Base-by-base conservation (phyloP, 1,140 invertebrate genomes). In the Drosophila hydei region DNA sequence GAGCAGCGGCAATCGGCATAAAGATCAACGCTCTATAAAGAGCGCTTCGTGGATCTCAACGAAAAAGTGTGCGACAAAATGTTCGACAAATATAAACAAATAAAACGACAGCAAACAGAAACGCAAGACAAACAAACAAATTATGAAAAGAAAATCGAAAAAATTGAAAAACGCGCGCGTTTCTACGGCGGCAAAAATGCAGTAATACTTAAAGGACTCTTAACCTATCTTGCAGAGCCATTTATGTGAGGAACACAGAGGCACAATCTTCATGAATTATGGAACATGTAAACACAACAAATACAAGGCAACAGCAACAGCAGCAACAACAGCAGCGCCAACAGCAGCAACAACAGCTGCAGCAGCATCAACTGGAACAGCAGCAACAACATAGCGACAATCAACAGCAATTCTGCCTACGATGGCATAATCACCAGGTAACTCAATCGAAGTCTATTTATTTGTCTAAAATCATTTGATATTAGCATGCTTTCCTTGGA, bases 341-440 rank as follows among this genome's bases (percentile, higher is more conserved):
- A 1, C 38, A 72, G 30, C 68, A 72, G 6, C 75, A 68, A 33
- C 79, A 84, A 12, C 81, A 88, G 42, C 54, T 71, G 52, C 84
- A 84, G 33, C 79, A 90, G 18, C 73, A 79, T 60, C 89, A 90
- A 47, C 52, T 76, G 51, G 79, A 91, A 48, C 77, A 90, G 54
- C 88, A 90, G 58, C 84, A 83, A 56, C 89, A 83, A 63, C 77
- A 89, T 36, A 84, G 74, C 76, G 89, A 91, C 33, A 77, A 84
- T 68, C 93, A 95, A 81, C 94, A 95, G 91, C 95, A 96, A 91
- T 96, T 96, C 91, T 96, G 95, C 89, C 92, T 96, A 68, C 93
- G 95, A 91, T 96, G 96, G 96, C 95, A 96, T 91, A 96, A 96
- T 92, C 95, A 96, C 91, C 95, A 96, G 93, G 93, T 94, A n/a